These are phyloP conservation scores for Sesia apiformis DNA, from an alignment of 2,888 invertebrate species.

Conservation along the genomic window DNA sequence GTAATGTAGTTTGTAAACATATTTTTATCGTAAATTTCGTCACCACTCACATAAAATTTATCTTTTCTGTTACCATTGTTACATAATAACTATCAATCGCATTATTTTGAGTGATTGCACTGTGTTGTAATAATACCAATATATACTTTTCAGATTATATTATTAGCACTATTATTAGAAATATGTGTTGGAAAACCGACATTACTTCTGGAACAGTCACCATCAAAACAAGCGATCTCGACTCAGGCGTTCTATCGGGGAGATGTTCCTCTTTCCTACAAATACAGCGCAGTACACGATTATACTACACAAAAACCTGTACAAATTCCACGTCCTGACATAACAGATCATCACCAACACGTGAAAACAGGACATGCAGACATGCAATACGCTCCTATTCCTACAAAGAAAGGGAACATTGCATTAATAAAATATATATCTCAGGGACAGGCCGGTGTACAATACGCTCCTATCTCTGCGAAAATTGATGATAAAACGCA, in stretches of 20 bases:
- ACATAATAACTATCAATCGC: too few species aligned
- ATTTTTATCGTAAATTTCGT: too few species aligned
- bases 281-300: slow-evolving; percentile 17
- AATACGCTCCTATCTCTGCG: slow-evolving; percentile 21
- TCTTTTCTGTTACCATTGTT: too few species aligned
- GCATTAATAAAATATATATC: neutral
- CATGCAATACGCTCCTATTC: neutral
- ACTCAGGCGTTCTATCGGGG: slow-evolving; percentile 21
- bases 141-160: slow-evolving; percentile 18
- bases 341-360: too few species aligned
- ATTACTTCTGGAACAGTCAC: slow-evolving; percentile 1
- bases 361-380: neutral
- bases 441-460: slow-evolving; percentile 10
- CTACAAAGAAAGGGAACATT: neutral
- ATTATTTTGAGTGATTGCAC: too few species aligned
- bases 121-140: neutral
- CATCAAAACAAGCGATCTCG: slow-evolving; percentile 17
- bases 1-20: too few species aligned
- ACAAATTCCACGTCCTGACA: neutral
- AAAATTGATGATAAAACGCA: neutral
- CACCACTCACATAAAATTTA: too few species aligned
- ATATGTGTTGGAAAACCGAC: slow-evolving; percentile 8
- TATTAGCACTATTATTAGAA: slow-evolving; percentile 12
- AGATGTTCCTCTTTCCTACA: slow-evolving; percentile 24
- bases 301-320: slow-evolving; percentile 15